A percentile compares a stretch with the other conserved stretches of the same genome.
Evolutionary conservation across 2,113 vertebrate genomes (phyloP).

Genomic region (Sander lucioperca): DNA sequence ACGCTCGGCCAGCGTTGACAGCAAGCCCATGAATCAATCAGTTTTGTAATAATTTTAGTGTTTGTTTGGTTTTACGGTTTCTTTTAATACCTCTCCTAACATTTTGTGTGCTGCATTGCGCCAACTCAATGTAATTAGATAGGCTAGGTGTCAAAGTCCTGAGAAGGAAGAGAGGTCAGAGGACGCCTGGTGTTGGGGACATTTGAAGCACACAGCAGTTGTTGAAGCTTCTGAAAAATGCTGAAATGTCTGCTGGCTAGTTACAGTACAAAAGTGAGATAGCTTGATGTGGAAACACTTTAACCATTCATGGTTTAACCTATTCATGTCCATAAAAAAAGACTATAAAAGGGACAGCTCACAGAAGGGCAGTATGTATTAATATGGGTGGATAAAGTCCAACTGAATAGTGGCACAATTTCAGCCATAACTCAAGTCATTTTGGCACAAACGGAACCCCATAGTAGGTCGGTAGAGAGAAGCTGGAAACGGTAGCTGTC

Average conservation of each 20-base stretch:
- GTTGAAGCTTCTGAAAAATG: conserved; percentile 28
- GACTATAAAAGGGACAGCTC: background rate
- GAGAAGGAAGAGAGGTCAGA: conserved; percentile 15
- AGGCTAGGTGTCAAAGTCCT: background rate
- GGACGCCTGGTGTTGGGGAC: background rate
- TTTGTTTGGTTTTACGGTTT: background rate
- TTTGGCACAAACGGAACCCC: too few species aligned
- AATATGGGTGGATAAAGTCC: too few species aligned
- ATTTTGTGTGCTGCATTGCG: conserved; percentile 5
- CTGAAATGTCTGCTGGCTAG: too few species aligned
- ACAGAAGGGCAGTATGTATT: too few species aligned
- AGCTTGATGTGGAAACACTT: too few species aligned
- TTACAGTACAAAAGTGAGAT: too few species aligned
- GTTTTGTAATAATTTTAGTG: background rate
- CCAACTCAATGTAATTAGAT: conserved; percentile 48
- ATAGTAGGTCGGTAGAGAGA: too few species aligned
- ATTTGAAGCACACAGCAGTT: conserved; percentile 15
- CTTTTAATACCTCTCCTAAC: background rate
- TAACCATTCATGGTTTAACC: conserved; percentile 2
- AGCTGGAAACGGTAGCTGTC: too few species aligned
- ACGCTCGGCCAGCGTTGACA: background rate
- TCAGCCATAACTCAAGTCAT: background rate
- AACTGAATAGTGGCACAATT: background rate
- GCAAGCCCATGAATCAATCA: background rate
- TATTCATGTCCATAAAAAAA: conserved; percentile 28